Conservation (phyloP, 2,797 vertebrate genomes). For the Alca torda region DNA sequence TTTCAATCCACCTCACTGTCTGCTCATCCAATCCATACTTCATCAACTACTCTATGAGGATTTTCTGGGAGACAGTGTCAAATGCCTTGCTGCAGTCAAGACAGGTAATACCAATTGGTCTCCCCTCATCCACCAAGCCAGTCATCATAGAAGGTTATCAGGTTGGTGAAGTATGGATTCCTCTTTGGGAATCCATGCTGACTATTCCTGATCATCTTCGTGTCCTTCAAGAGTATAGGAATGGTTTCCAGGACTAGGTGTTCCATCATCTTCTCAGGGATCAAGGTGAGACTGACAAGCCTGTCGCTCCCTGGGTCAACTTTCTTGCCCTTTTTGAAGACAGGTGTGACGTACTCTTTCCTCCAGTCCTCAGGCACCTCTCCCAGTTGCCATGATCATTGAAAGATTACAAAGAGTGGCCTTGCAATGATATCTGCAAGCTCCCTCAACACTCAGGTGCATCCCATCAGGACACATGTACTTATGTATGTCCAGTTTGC, state of each 20-base stretch:
- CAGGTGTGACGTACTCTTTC: neutral
- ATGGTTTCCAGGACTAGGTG: neutral
- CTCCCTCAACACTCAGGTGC: fast-evolving
- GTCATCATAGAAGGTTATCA: neutral
- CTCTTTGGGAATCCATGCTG: neutral
- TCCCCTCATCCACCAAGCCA: neutral
- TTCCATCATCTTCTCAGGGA: neutral
- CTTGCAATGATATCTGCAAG: neutral
- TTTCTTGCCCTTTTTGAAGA: neutral
- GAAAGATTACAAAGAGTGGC: neutral
- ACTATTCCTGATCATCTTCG: neutral
- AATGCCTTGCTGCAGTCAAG: neutral
- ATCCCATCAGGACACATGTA: neutral
- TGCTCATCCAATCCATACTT: neutral
- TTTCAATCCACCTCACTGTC: neutral
- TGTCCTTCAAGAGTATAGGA: neutral
- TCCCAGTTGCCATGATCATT: neutral
- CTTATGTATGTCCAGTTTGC: neutral
- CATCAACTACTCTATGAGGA: neutral
- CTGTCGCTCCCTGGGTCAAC: neutral
- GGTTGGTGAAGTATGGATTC: neutral
- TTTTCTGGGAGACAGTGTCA: neutral
- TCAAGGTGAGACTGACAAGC: neutral
- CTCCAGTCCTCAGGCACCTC: neutral
- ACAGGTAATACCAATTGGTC: neutral